phyloP scores from a whole-genome alignment of 2,797 vertebrate species.

The Saxicola maurus region DNA sequence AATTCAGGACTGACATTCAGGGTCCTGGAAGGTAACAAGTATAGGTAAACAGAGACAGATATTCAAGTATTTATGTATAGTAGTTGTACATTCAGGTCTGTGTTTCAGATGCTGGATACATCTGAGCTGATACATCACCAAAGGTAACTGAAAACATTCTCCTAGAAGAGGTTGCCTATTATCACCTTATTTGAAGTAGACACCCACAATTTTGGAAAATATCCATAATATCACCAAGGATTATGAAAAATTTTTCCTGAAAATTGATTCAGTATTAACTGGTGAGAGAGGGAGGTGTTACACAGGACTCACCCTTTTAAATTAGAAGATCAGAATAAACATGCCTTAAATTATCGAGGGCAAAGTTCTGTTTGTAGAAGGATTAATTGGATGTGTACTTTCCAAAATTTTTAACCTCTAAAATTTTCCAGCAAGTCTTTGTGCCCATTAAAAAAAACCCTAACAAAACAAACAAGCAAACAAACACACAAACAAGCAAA shows the following conservation, averaged over 20 bases:
- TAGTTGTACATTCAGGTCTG: background rate
- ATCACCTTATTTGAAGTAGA: background rate
- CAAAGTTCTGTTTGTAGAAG: background rate
- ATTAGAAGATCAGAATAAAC: background rate
- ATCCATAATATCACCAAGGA: background rate
- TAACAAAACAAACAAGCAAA: background rate
- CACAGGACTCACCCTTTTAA: background rate
- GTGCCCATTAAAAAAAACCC: background rate
- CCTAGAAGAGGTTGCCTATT: background rate
- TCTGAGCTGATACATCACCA: background rate
- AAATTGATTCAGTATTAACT: background rate
- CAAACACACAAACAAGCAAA: background rate
- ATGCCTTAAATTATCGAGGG: background rate
- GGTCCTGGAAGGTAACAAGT: background rate
- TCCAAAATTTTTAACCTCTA: background rate
- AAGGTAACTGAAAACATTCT: background rate
- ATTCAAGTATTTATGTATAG: background rate
- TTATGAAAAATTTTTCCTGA: background rate
- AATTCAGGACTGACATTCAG: background rate
- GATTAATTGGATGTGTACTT: background rate
- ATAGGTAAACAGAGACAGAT: background rate
- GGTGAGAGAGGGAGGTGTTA: background rate
- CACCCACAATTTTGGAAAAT: background rate
- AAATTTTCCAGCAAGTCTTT: background rate
- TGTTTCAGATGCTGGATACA: background rate